phyloP scores from a whole-genome alignment of 1,140 invertebrate species.

The Argopecten irradians region DNA sequence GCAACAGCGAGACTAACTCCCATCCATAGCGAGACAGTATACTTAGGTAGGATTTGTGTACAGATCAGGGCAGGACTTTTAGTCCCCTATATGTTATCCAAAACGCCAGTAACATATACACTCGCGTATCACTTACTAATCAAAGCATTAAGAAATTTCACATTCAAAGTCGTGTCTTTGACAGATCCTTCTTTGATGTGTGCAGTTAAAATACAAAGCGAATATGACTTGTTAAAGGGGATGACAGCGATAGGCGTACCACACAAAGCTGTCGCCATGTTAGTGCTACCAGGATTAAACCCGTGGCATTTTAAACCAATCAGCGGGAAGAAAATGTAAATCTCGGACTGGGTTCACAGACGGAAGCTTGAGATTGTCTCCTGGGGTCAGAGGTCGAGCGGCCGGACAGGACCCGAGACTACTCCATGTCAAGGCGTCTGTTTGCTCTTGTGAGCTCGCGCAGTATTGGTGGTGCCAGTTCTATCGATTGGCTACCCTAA shows the following conservation, averaged over 20 bases:
- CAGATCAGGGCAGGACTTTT: constrained; percentile 8
- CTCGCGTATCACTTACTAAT: constrained; percentile 21
- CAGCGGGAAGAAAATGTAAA: constrained; percentile 8
- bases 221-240: constrained; percentile 8
- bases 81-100: not conserved
- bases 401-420: constrained; percentile 12
- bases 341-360: constrained; percentile 7
- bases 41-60: constrained; percentile 1
- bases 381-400: not conserved
- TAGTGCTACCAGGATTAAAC: constrained; percentile 3
- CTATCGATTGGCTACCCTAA: constrained; percentile 15
- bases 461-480: constrained; percentile 4
- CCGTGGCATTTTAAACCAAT: constrained; percentile 9
- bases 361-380: constrained; percentile 14
- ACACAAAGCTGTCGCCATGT: constrained; percentile 5
- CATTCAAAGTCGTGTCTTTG: constrained; percentile 2
- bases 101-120: constrained; percentile 22
- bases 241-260: not conserved
- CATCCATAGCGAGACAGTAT: not conserved
- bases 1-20: not conserved
- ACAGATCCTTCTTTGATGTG: constrained; percentile 16
- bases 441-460: constrained; percentile 9
- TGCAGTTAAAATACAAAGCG: constrained; percentile 17
- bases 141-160: constrained; percentile 23
- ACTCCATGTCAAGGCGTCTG: constrained; percentile 12